phyloP scores from a whole-genome alignment of 1,140 invertebrate genomes.

The Drosophila eugracilis region DNA sequence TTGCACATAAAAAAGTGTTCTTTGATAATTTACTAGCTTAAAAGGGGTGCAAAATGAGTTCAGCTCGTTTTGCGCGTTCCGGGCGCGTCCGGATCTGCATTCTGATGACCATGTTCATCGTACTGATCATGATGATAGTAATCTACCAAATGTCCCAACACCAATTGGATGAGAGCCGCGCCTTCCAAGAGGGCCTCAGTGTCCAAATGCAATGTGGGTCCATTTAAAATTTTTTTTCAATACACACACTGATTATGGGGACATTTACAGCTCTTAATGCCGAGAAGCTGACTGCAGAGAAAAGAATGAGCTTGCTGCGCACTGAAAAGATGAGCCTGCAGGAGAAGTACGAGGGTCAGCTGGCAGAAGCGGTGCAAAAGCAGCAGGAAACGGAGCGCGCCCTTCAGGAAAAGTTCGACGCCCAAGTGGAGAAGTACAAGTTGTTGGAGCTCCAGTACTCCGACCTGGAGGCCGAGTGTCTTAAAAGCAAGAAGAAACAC shows the following conservation, averaged over 20 bases:
- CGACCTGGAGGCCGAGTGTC: conserved; percentile 64
- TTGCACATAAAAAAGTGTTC: conserved; percentile 20
- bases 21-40: conserved; percentile 19
- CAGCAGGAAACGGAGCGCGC: conserved; percentile 84
- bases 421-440: conserved; percentile 85
- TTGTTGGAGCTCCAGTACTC: conserved; percentile 78
- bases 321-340: conserved; percentile 84
- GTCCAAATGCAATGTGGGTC: conserved; percentile 85
- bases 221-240: background rate
- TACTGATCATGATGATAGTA: conserved; percentile 85
- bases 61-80: conserved; percentile 85
- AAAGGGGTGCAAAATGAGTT: conserved; percentile 71
- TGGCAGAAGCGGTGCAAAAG: conserved; percentile 84
- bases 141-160: conserved; percentile 86
- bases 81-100: conserved; percentile 85
- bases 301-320: conserved; percentile 85
- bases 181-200: conserved; percentile 85
- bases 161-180: conserved; percentile 85
- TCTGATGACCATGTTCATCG: conserved; percentile 84
- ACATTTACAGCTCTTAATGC: conserved; percentile 59
- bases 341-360: conserved; percentile 78
- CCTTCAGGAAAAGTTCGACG: conserved; percentile 82
- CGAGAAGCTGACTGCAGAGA: conserved; percentile 85
- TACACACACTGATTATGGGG: background rate
- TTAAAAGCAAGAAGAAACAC: conserved; percentile 67